Evolutionary conservation across 2,888 invertebrate species (phyloP).

Genomic region (Drosophila crucigera): DNA sequence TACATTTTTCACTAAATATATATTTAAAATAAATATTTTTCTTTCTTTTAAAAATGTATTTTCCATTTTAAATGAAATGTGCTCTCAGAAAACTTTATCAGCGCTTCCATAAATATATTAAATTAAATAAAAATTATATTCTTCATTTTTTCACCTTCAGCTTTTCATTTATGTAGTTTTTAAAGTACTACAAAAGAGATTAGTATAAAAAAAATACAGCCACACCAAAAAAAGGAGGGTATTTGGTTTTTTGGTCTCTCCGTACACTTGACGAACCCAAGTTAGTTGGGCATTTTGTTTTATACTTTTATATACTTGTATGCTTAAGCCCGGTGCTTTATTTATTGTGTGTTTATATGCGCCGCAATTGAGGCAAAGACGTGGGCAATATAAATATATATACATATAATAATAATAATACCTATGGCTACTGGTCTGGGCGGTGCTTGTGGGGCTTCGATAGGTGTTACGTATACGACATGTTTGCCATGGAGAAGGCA

Average conservation of each 20-base stretch:
- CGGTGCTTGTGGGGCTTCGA: constrained; percentile 52
- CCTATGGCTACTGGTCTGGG: constrained; percentile 20
- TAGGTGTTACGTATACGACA: constrained; percentile 51
- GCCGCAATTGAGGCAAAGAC: constrained; percentile 53
- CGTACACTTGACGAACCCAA: constrained; percentile 15
- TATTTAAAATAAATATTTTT: neutral
- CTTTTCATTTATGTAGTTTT: neutral
- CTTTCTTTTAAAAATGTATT: neutral
- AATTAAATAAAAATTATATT: neutral
- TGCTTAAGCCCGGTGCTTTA: constrained; percentile 52
- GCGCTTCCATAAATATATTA: neutral
- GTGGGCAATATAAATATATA: constrained; percentile 49
- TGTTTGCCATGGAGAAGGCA: constrained; percentile 12
- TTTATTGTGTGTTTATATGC: constrained; percentile 64
- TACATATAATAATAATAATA: constrained; percentile 33
- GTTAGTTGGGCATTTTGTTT: constrained; percentile 49
- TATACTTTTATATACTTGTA: constrained; percentile 40
- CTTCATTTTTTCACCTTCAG: neutral
- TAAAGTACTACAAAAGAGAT: neutral
- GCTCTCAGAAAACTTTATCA: no score
- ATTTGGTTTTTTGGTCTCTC: neutral
- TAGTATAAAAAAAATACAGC: neutral
- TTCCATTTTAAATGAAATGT: neutral
- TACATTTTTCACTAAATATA: no score
- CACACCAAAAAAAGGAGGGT: neutral